Percentiles rank a stretch among this genome's conserved stretches.
These are phyloP conservation scores for Syndactyla subalaris DNA, from an alignment of 2,797 vertebrate species.

Conservation along the genomic window DNA sequence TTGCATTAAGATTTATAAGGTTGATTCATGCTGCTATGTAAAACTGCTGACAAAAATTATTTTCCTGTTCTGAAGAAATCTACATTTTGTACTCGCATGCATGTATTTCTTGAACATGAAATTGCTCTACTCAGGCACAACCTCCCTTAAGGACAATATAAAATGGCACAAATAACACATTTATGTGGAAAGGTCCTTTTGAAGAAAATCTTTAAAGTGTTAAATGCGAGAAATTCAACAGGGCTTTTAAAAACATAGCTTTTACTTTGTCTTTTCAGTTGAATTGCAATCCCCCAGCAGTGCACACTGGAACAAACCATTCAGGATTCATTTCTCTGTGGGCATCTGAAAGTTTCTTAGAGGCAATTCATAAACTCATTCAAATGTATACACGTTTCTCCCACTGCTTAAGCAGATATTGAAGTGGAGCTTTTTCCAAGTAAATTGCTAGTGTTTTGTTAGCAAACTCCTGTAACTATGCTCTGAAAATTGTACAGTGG, in stretches of 20 bases:
- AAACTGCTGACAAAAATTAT: slow-evolving; percentile 17
- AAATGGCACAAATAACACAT: slow-evolving; percentile 2
- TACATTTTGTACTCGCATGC: not conserved
- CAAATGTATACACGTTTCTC: slow-evolving; percentile 3
- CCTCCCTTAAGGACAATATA: not conserved
- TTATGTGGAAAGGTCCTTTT: not conserved
- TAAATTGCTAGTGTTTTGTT: slow-evolving; percentile 36
- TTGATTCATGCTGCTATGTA: not conserved
- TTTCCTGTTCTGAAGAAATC: not conserved
- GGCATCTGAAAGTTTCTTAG: slow-evolving; percentile 12
- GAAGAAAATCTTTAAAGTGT: not conserved
- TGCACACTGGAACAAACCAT: slow-evolving; percentile 7
- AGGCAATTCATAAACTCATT: slow-evolving; percentile 44
- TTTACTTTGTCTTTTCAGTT: slow-evolving; percentile 15
- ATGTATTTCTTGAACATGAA: not conserved
- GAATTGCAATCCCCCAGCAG: slow-evolving; percentile 27
- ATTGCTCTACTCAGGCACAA: not conserved
- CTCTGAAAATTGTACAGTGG: not conserved
- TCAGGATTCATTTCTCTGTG: slow-evolving; percentile 38
- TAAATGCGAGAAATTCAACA: not conserved
- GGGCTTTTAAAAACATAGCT: slow-evolving; percentile 26
- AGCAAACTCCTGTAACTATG: not conserved
- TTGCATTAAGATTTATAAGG: not conserved
- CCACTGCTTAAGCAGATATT: slow-evolving; percentile 17
- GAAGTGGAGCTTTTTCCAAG: slow-evolving; percentile 4